These are phyloP conservation scores for Heteromurus nitidus DNA, from an alignment of 2,888 invertebrate species.

Conservation along the genomic window DNA sequence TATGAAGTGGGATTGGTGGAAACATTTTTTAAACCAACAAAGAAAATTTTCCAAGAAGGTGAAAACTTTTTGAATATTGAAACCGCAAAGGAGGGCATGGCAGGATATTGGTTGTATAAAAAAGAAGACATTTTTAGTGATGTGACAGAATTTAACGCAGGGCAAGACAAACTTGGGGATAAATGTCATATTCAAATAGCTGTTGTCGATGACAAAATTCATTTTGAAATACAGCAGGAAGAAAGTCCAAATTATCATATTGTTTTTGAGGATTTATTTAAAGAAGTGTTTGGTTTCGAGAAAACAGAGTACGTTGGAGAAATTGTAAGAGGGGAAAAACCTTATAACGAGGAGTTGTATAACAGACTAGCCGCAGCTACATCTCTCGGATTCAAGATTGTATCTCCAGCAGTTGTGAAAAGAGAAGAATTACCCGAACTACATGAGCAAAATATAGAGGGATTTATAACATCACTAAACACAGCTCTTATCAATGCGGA, in stretches of 20 bases:
- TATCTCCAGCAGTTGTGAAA: neutral
- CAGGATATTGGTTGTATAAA: neutral
- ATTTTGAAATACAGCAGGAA: constrained; percentile 3
- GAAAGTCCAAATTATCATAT: neutral
- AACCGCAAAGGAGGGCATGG: neutral
- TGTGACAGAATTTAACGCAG: neutral
- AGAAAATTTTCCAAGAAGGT: neutral
- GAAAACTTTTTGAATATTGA: neutral
- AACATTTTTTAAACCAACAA: neutral
- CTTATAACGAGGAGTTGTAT: neutral
- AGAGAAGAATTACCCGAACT: constrained; percentile 10
- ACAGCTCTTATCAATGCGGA: neutral
- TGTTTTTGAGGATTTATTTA: neutral
- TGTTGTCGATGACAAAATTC: neutral
- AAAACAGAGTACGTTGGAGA: neutral
- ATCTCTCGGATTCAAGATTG: neutral
- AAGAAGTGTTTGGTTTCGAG: constrained; percentile 13
- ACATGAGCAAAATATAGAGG: constrained; percentile 1
- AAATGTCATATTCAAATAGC: neutral
- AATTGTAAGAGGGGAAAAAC: constrained; percentile 3
- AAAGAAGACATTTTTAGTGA: neutral
- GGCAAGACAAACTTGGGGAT: neutral
- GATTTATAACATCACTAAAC: constrained; percentile 19
- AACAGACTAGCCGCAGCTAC: neutral
- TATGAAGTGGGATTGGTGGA: constrained; percentile 21